These are phyloP conservation scores for Leptopilina syphax DNA, from an alignment of 2,888 invertebrate genomes.

Conservation along the genomic window DNA sequence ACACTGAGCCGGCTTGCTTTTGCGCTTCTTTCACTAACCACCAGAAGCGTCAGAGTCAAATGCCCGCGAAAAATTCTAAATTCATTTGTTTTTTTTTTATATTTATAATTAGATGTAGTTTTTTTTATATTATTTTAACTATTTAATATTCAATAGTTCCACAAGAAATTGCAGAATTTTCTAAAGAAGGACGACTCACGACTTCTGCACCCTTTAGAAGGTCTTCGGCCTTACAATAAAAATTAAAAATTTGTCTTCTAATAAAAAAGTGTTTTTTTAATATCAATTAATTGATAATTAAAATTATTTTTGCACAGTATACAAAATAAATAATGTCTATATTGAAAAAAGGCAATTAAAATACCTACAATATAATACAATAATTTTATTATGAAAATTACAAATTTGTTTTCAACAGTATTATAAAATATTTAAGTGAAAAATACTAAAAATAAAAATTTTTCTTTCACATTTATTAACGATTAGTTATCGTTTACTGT, in stretches of 20 bases:
- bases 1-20: not conserved
- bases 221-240: constrained; percentile 75
- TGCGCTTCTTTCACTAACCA: not conserved
- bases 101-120: no score
- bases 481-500: no score
- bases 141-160: constrained; percentile 88
- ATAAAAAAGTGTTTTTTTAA: not conserved
- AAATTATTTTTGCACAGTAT: not conserved
- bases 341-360: no score
- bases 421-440: no score
- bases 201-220: constrained; percentile 88
- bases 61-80: not conserved
- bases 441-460: no score
- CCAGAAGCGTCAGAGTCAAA: not conserved
- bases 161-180: constrained; percentile 92
- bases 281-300: not conserved
- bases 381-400: no score
- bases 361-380: no score
- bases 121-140: no score
- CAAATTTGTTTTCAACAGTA: no score
- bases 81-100: no score
- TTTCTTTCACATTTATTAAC: no score
- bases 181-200: constrained; percentile 86
- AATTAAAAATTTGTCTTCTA: not conserved
- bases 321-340: no score